These are phyloP conservation scores for Podiceps cristatus DNA, from an alignment of 2,113 vertebrate genomes.

Conservation along the genomic window DNA sequence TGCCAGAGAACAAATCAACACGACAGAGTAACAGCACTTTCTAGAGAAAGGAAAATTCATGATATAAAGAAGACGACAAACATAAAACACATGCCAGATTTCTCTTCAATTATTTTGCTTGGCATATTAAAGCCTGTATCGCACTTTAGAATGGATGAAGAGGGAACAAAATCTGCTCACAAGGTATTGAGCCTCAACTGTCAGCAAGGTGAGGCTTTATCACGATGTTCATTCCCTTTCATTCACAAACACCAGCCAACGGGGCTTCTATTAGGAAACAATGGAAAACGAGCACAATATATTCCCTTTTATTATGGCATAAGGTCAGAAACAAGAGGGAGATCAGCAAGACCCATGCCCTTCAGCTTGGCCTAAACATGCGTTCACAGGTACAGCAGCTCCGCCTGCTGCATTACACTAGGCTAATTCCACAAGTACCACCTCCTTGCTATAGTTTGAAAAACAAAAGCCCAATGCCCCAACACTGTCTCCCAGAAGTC, in stretches of 20 bases:
- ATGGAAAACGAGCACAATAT: neutral
- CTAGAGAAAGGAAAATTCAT: neutral
- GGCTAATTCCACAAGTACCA: neutral
- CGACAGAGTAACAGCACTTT: neutral
- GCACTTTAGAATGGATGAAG: neutral
- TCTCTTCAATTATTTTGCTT: neutral
- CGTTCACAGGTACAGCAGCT: neutral
- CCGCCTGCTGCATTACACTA: neutral
- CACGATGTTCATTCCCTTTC: neutral
- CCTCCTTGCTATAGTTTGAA: accelerated
- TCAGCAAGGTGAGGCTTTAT: neutral
- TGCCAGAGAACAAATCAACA: neutral
- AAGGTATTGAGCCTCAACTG: neutral
- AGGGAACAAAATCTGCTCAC: neutral
- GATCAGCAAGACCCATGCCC: neutral
- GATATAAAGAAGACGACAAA: neutral
- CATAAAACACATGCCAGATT: neutral
- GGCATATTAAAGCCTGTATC: neutral
- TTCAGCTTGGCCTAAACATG: neutral
- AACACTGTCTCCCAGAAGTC: neutral
- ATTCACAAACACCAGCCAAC: neutral
- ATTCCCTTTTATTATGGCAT: neutral
- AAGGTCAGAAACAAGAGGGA: neutral
- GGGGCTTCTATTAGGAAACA: neutral
- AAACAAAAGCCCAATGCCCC: neutral